Conservation (phyloP, 2,888 invertebrate genomes). For the Oegoconia quadripuncta region DNA sequence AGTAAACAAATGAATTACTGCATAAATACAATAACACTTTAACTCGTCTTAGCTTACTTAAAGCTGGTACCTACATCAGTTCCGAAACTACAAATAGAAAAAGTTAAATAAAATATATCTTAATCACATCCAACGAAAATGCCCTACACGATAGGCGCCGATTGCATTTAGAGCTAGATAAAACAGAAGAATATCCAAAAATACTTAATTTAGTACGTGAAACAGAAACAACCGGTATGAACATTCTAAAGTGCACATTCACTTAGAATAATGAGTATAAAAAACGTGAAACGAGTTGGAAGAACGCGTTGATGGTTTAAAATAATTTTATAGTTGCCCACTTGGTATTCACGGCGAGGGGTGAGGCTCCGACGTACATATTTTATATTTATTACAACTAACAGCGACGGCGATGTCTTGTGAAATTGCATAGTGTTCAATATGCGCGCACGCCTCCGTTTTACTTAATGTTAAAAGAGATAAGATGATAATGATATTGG, state of each 20-base stretch:
- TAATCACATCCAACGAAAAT: too few species aligned
- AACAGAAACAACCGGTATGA: too few species aligned
- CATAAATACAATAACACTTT: too few species aligned
- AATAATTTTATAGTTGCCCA: conserved; percentile 60
- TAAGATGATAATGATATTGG: conserved; percentile 28
- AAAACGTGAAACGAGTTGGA: conserved; percentile 54
- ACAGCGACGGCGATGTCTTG: conserved; percentile 42
- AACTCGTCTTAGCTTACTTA: too few species aligned
- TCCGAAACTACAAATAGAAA: not conserved
- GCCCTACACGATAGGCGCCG: too few species aligned
- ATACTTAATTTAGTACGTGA: too few species aligned
- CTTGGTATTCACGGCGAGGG: conserved; percentile 57
- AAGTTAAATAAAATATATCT: too few species aligned
- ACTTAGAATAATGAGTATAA: conserved; percentile 52
- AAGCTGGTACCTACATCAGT: too few species aligned
- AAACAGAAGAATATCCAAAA: too few species aligned
- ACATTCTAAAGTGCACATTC: too few species aligned
- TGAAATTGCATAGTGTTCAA: conserved; percentile 55
- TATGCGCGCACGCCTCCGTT: conserved; percentile 40
- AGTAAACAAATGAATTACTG: too few species aligned
- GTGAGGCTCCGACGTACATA: conserved; percentile 49
- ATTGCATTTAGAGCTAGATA: too few species aligned
- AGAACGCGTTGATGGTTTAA: conserved; percentile 32
- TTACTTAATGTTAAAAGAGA: conserved; percentile 32
- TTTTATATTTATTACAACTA: conserved; percentile 69